A percentile compares a stretch with the other conserved stretches of the same genome.
phyloP scores from a whole-genome alignment of 1,140 invertebrate genomes.

The Drosophila sproati region DNA sequence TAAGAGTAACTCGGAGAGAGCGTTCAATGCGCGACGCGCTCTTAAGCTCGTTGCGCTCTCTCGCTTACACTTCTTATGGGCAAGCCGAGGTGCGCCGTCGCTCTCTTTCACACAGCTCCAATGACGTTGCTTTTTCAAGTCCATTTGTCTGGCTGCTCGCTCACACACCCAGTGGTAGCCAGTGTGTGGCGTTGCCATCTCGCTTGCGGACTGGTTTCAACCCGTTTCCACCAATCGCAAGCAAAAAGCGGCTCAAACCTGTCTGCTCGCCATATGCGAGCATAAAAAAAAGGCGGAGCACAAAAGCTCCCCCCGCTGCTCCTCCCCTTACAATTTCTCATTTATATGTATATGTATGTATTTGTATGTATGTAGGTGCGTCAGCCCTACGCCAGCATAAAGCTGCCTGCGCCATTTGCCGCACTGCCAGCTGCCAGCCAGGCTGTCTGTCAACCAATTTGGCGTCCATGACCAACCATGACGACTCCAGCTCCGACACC shows the following conservation, averaged over 20 bases:
- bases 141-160: constrained; percentile 46
- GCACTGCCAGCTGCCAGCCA: constrained; percentile 52
- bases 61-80: constrained; percentile 30
- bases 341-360: background rate
- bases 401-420: constrained; percentile 62
- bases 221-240: constrained; percentile 60
- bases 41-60: constrained; percentile 36
- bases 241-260: constrained; percentile 55
- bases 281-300: constrained; percentile 61
- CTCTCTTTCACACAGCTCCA: constrained; percentile 19
- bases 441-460: constrained; percentile 77
- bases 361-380: constrained; percentile 8
- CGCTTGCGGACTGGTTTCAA: constrained; percentile 50
- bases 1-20: constrained; percentile 19
- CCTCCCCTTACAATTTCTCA: constrained; percentile 13
- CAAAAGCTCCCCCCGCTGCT: constrained; percentile 25
- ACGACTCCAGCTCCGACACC: constrained; percentile 39
- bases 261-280: constrained; percentile 57
- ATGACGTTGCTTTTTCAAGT: constrained; percentile 33
- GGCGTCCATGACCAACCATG: constrained; percentile 81
- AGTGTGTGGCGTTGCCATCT: constrained; percentile 40
- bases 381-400: constrained; percentile 46
- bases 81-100: constrained; percentile 2
- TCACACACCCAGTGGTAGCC: constrained; percentile 23
- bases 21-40: constrained; percentile 26